Base-by-base conservation (phyloP, 2,113 vertebrate species). In the Catharus fuscescens region DNA sequence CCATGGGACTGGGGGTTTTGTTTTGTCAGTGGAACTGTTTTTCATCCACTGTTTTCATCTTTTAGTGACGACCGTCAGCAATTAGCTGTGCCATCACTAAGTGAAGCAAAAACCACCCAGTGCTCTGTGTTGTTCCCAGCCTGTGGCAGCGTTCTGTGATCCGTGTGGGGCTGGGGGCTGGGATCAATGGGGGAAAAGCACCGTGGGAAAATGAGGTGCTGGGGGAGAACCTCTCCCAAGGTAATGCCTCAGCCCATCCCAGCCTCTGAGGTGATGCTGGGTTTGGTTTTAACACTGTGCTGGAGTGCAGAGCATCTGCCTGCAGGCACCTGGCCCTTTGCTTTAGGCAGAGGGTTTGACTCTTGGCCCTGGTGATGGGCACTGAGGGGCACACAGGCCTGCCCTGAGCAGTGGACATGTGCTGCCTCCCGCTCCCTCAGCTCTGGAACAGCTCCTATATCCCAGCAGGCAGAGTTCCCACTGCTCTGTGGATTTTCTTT, bases 321-420 rank as follows among this genome's bases (percentile, higher is more conserved):
- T 65, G 78, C 36, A 28, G 47, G 12, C 16, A 6, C 19, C 24
- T 42, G 14, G 19, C 17, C 18, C 10, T 64, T 52, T 67, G 34
- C 38, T 61, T 32, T 65, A 36, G 34, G 54, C 34, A 70, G 45
- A 52, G n/a, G 17, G 16, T n/a, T 57, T 61, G 48, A 8, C 12
- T 45, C 17, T 3, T 24, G 17, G 14, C n/a, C 26, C n/a, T 42
- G 5, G 0, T 5, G 56, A 12, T 14, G 76, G 42, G 57, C 50
- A 19, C 36, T 7, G 14, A 2, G 18, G 36, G 36, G 14, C 54
- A 38, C 16, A 5, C 44, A 47, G 45, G 52, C 9, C 34, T 48
- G 23, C 9, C 7, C 26, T 40, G 5, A 8, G 50, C 34, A 14
- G 48, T 40, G 8, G 48, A 0, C 36, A 5, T 0, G 0, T 29